Evolutionary conservation across 2,113 vertebrate species (phyloP), one percentile per base, ranked within the genome.

Genomic region (Sterna hirundo): DNA sequence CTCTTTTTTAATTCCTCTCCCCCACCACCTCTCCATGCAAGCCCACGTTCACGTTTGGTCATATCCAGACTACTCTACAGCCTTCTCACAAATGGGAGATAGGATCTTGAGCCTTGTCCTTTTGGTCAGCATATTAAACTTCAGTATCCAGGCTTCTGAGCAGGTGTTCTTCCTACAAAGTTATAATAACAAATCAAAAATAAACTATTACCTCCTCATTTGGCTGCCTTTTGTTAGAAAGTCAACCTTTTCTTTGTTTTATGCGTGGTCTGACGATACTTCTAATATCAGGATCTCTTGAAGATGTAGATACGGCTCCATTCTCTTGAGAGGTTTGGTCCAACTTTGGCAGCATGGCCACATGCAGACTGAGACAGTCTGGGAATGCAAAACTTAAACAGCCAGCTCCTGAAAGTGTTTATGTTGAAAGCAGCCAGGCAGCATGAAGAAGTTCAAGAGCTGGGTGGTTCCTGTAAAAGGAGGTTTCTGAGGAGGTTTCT

Each of bases 1-100:
- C 57, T 82, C 15, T 22, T 86, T 83, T 81, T 71, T 1, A 29
- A 3, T 76, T 87, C 20, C 27, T 90, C 27, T 65, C 55, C 9
- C 6, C 5, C 7, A 2, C 0, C 22, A 7, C 6, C 12, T 52
- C 25, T 19, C 18, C 23, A 20, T 5, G 21, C 11, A 52, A 83
- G 10, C 4, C 71, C 51, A 55, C 7, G 27, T 46, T 86, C 51
- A 64, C 10, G 30, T 11, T 44, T 68, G 25, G 34, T 84, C 38
- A 52, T 26, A 36, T 17, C 10, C 15, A 64, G 9, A 36, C 29
- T n/a, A 21, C 3, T 32, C 25, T 22, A 29, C 17, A 65, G 8
- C 15, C 18, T 44, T 27, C 52, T 71, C 1, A 1, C 20, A 79
- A 91, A 75, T 26, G 7, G 30, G 22, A 68, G 2, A 10, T 21